A percentile compares a stretch with the other conserved stretches of the same genome.
Evolutionary conservation across 2,113 vertebrate genomes (phyloP).

Genomic region (Eudyptes chrysolophus): DNA sequence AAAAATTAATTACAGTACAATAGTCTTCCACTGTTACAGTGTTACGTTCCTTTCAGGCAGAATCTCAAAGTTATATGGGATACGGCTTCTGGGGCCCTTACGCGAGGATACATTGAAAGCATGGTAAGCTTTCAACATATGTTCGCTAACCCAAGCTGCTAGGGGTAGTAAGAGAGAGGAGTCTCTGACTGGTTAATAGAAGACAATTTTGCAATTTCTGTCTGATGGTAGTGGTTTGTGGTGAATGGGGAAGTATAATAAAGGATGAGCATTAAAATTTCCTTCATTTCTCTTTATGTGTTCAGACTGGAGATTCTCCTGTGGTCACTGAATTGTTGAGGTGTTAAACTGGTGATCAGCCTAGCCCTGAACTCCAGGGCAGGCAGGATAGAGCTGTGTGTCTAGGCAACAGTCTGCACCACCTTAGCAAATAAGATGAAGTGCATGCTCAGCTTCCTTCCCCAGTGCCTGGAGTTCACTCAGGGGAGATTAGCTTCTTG

Average conservation of each 20-base stretch:
- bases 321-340: background rate
- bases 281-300: background rate
- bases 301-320: background rate
- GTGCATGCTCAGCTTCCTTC: background rate
- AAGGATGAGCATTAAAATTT: background rate
- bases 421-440: background rate
- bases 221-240: background rate
- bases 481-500: background rate
- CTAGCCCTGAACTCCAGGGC: background rate
- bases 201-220: background rate
- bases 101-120: accelerated
- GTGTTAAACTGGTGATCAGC: background rate
- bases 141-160: background rate
- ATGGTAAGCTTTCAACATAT: background rate
- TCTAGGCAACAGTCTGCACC: background rate
- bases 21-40: background rate
- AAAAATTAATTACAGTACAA: background rate
- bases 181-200: background rate
- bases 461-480: background rate
- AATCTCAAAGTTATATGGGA: background rate
- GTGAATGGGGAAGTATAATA: background rate
- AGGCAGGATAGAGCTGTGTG: background rate
- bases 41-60: background rate
- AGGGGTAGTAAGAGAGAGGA: background rate
- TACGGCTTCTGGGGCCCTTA: background rate